A percentile compares a stretch with the other conserved stretches of the same genome.
Evolutionary conservation across 1,140 invertebrate genomes (phyloP).

Genomic region (Paraescarpia echinospica): DNA sequence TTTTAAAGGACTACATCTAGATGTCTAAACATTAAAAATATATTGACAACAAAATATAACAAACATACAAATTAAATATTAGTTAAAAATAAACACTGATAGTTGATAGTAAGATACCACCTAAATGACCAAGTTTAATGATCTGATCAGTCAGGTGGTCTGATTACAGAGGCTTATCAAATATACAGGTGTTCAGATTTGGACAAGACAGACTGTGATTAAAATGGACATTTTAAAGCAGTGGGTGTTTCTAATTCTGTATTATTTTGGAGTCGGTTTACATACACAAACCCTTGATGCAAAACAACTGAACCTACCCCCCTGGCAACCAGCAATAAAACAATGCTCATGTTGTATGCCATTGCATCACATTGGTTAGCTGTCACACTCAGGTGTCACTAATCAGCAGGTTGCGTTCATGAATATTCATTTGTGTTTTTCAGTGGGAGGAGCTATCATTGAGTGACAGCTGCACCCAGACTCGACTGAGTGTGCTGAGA

Average conservation of each 20-base stretch:
- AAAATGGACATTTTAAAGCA: background rate
- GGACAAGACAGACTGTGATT: background rate
- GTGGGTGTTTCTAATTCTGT: background rate
- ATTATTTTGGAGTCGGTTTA: background rate
- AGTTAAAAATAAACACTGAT: too few relatives aligned
- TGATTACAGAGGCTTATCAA: background rate
- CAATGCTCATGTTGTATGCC: background rate
- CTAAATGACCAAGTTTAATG: background rate
- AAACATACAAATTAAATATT: too few relatives aligned
- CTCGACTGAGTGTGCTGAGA: background rate
- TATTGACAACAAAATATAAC: too few relatives aligned
- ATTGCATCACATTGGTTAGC: background rate
- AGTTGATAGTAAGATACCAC: background rate
- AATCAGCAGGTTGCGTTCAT: background rate
- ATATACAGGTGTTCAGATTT: background rate
- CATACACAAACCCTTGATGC: background rate
- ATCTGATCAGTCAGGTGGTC: too few relatives aligned
- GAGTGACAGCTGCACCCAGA: background rate
- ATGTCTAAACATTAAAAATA: too few relatives aligned
- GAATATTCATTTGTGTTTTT: background rate
- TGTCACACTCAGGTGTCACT: background rate
- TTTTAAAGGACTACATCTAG: too few relatives aligned
- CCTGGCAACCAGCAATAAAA: background rate
- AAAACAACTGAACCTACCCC: background rate
- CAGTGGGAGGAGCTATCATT: background rate